Conservation (phyloP, 2,113 vertebrate species). For the Brachionichthys hirsutus region DNA sequence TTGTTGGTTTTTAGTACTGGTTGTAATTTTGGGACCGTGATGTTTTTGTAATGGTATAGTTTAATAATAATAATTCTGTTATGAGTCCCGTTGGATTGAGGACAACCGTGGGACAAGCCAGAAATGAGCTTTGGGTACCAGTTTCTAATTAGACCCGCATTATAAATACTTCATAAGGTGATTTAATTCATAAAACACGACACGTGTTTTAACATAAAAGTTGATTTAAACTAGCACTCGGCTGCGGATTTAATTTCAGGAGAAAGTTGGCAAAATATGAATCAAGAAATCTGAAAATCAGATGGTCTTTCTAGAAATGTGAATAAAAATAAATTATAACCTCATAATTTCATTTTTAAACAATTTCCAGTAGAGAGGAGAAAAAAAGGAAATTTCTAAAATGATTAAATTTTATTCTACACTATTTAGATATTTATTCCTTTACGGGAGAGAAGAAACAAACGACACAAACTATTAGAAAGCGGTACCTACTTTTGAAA, state of each 20-base stretch:
- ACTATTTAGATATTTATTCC: too few species aligned
- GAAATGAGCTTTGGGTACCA: conserved; percentile 8
- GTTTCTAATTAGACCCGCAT: conserved; percentile 13
- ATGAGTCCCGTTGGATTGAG: conserved; percentile 32
- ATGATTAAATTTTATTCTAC: too few species aligned
- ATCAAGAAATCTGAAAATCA: too few species aligned
- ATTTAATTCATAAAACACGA: too few species aligned
- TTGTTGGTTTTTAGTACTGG: conserved; percentile 45
- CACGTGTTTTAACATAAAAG: too few species aligned
- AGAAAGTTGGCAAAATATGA: too few species aligned
- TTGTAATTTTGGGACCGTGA: conserved; percentile 55
- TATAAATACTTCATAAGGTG: background rate
- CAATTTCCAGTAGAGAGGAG: background rate
- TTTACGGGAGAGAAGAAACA: too few species aligned
- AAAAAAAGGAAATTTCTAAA: background rate
- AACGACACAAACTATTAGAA: conserved; percentile 16
- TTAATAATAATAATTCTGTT: conserved; percentile 28
- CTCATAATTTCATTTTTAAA: too few species aligned
- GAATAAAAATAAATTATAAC: too few species aligned
- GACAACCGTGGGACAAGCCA: conserved; percentile 25
- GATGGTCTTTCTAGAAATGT: too few species aligned
- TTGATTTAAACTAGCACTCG: too few species aligned
- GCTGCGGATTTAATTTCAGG: too few species aligned
- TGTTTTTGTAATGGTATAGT: conserved; percentile 48
- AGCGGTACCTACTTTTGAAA: conserved; percentile 10